Evolutionary conservation across 2,113 vertebrate genomes (phyloP).

Genomic region (Nannobrachium achirus): DNA sequence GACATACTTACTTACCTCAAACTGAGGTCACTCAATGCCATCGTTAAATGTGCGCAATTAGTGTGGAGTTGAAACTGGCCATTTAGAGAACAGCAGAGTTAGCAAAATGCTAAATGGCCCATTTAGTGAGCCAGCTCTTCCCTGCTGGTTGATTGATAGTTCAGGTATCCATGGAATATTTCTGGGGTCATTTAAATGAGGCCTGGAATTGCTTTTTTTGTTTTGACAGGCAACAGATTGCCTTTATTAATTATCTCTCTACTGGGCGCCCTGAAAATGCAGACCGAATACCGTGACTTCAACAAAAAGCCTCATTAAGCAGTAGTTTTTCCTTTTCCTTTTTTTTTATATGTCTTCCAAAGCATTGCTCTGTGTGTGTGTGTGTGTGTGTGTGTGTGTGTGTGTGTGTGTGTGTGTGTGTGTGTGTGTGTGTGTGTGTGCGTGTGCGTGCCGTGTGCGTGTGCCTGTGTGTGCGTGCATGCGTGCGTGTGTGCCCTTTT

Average conservation of each 20-base stretch:
- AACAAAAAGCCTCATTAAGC: constrained; percentile 72
- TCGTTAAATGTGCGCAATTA: constrained; percentile 56
- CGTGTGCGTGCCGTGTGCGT: not conserved
- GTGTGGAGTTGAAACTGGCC: constrained; percentile 36
- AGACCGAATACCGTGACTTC: constrained; percentile 52
- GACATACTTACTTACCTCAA: constrained; percentile 28
- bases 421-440: not conserved
- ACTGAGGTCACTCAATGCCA: constrained; percentile 46
- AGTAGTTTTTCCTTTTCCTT: constrained; percentile 16
- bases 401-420: constrained; percentile 14
- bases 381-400: constrained; percentile 28
- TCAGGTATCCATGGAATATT: constrained; percentile 17
- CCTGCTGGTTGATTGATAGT: constrained; percentile 13
- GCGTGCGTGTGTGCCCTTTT: too few relatives aligned
- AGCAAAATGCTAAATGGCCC: constrained; percentile 57
- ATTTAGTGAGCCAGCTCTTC: constrained; percentile 41
- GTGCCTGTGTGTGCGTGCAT: not conserved
- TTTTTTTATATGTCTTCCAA: constrained; percentile 44
- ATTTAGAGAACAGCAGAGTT: constrained; percentile 8
- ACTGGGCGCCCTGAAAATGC: constrained; percentile 36
- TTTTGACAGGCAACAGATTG: constrained; percentile 45
- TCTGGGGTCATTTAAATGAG: constrained; percentile 31
- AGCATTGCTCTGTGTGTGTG: constrained; percentile 15
- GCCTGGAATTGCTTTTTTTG: constrained; percentile 20
- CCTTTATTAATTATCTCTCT: constrained; percentile 54